Evolutionary conservation across 1,140 invertebrate species (phyloP).

Genomic region (Uloborus diversus): DNA sequence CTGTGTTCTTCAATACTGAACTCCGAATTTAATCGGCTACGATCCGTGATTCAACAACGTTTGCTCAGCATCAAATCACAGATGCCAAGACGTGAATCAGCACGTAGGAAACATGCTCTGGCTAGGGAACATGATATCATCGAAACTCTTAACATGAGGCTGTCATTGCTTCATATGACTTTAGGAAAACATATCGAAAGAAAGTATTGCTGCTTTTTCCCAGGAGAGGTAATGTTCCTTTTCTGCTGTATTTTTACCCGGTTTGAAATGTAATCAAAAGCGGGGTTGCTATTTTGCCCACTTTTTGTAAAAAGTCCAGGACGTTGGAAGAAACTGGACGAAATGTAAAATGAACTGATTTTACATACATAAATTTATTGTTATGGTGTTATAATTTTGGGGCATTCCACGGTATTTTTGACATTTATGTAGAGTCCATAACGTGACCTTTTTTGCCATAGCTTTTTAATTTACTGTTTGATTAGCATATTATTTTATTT

Average conservation of each 20-base stretch:
- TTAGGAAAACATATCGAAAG: slow-evolving; percentile 91
- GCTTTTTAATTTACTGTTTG: too few species aligned
- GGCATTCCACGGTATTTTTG: too few species aligned
- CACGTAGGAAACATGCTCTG: slow-evolving; percentile 81
- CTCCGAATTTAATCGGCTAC: slow-evolving; percentile 80
- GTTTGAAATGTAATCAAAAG: not conserved
- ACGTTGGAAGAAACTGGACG: too few species aligned
- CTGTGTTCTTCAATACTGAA: slow-evolving; percentile 81
- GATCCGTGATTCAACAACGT: slow-evolving; percentile 79
- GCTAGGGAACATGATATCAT: slow-evolving; percentile 88
- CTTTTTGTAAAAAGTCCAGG: too few species aligned
- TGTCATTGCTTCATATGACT: slow-evolving; percentile 86
- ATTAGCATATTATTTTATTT: too few species aligned
- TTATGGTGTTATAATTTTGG: too few species aligned
- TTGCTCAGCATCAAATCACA: slow-evolving; percentile 84
- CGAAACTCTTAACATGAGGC: slow-evolving; percentile 87
- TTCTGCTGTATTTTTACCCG: not conserved
- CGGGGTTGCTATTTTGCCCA: too few species aligned
- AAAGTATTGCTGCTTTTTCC: slow-evolving; percentile 89
- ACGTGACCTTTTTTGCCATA: too few species aligned
- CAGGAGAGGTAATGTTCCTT: slow-evolving; percentile 77
- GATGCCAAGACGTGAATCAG: slow-evolving; percentile 87
- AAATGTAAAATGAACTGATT: too few species aligned
- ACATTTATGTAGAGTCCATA: too few species aligned
- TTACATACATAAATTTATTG: too few species aligned